Evolutionary conservation across 2,797 vertebrate genomes (phyloP).

Genomic region (Spondyliosoma cantharus): DNA sequence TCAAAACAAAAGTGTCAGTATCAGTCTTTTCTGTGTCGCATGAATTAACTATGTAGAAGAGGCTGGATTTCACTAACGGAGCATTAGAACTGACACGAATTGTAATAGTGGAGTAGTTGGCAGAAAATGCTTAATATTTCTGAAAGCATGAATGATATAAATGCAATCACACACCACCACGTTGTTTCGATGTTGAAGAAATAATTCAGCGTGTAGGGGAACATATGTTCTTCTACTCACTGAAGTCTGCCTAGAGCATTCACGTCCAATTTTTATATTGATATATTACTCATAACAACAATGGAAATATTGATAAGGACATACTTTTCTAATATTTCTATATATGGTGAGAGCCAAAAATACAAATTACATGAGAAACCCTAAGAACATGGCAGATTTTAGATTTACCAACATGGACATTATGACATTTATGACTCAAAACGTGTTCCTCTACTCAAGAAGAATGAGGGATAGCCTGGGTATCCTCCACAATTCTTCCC

Average conservation of each 20-base stretch:
- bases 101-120: no score
- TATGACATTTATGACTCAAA: background rate
- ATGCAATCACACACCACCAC: no score
- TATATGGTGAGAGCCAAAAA: background rate
- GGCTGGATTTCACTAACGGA: background rate
- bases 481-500: background rate
- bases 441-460: background rate
- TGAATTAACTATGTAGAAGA: constrained; percentile 13
- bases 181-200: no score
- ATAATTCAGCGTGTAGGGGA: no score
- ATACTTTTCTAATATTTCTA: background rate
- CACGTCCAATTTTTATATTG: background rate
- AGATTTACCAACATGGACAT: background rate
- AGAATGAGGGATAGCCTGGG: background rate
- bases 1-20: constrained; percentile 14
- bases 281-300: background rate
- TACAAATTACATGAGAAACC: background rate
- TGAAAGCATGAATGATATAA: no score
- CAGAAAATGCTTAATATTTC: no score
- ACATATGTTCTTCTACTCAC: no score
- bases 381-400: background rate
- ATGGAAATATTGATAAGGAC: background rate
- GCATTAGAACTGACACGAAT: background rate
- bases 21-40: background rate
- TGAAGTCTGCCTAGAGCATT: no score